Percentiles rank a stretch among this genome's conserved stretches.
Evolutionary conservation across 2,113 vertebrate genomes (phyloP).

Genomic region (Cyrtonyx montezumae): DNA sequence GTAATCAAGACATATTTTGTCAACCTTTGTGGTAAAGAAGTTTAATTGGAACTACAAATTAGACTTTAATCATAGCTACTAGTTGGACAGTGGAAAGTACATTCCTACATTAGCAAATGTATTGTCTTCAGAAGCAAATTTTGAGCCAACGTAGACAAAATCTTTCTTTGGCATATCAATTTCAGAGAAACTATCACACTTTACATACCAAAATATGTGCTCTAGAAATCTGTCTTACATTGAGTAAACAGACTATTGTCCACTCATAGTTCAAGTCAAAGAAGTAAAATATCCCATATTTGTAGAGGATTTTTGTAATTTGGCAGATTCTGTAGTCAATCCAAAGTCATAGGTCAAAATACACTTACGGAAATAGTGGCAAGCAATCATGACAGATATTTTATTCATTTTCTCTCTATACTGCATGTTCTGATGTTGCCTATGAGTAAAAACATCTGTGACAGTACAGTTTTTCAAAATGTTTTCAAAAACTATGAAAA

Average conservation of each 20-base stretch:
- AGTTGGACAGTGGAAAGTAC: slow-evolving; percentile 40
- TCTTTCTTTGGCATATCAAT: not conserved
- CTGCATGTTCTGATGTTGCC: not conserved
- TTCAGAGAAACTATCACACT: slow-evolving; percentile 1
- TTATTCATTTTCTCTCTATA: not conserved
- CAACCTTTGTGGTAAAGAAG: slow-evolving; percentile 16
- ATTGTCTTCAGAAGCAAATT: not conserved
- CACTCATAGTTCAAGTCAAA: not conserved
- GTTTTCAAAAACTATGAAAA: not conserved
- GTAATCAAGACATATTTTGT: slow-evolving; percentile 1
- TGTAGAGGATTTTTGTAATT: not conserved
- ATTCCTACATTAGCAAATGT: slow-evolving; percentile 25
- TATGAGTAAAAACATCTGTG: not conserved
- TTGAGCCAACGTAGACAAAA: not conserved
- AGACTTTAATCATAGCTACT: slow-evolving; percentile 62
- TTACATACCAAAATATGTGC: not conserved
- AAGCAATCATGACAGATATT: not conserved
- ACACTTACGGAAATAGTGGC: not conserved
- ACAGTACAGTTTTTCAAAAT: not conserved
- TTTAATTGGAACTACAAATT: slow-evolving; percentile 46
- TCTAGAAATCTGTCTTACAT: not conserved
- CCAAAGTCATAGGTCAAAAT: not conserved
- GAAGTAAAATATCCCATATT: not conserved
- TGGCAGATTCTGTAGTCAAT: not conserved
- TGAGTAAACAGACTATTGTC: not conserved